Percentiles rank a stretch among this genome's conserved stretches.
Conservation (phyloP, 1,140 invertebrate species). For the Odontomachus brunneus region DNA sequence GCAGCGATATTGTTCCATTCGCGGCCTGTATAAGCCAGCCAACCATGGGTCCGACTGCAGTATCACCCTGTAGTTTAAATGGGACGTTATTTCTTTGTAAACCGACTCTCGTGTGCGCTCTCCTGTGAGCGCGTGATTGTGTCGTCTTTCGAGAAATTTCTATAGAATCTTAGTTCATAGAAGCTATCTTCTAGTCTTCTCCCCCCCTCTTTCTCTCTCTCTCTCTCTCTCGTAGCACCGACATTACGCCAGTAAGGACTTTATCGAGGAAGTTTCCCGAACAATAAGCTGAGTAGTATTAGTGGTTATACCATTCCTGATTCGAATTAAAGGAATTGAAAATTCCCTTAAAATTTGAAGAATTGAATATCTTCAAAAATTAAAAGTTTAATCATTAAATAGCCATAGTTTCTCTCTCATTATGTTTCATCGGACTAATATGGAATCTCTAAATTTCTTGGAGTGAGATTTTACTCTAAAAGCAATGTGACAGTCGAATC, state of each 20-base stretch:
- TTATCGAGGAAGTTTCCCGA: background rate
- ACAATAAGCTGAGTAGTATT: background rate
- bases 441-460: too few species aligned
- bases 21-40: background rate
- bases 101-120: background rate
- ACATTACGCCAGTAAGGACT: background rate
- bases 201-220: too few species aligned
- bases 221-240: background rate
- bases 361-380: background rate
- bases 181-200: background rate
- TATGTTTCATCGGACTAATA: too few species aligned
- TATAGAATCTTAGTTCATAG: constrained; percentile 11
- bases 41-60: background rate
- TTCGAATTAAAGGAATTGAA: background rate
- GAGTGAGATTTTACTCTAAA: too few species aligned
- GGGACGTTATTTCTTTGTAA: constrained; percentile 3
- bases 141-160: background rate
- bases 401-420: too few species aligned
- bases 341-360: background rate
- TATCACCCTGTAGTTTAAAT: background rate
- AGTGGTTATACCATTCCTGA: background rate
- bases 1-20: constrained; percentile 39
- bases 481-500: too few species aligned
- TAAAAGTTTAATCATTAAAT: background rate
- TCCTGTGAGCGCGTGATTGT: background rate